Base-by-base conservation (phyloP, 2,888 invertebrate genomes). In the Phyto melanocephala region DNA sequence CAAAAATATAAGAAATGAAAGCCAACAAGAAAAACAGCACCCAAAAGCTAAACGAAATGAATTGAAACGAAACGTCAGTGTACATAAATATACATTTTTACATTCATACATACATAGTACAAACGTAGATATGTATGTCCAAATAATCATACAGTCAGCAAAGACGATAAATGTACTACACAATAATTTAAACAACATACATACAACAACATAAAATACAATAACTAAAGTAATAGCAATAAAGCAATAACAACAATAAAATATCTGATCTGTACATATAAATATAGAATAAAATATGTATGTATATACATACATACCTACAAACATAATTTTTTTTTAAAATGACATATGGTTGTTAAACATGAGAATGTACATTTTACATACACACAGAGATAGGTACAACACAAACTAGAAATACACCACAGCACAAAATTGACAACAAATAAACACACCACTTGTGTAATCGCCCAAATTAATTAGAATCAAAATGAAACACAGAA, bases 331-430 rank as follows among this genome's bases (percentile, higher is more conserved):
- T 56, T 42, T 74, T 45, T 54, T 20, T 5, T 35, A 35, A 71
- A 80, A 76, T 80, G 80, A 80, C 80, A 80, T 80, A 80, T 80
- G 80, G 75, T 11, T 71, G 52, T 65, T 76, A 67, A 76, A 71
- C 75, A 80, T 71, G 71, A 71, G 67, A 72, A 58, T 60, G 17
- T 52, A 62, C 60, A 17, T n/a, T 52, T 54, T 10, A 54, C 54
- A 24, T 54, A 42, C 68, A 15, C 7, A n/a, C 2, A 33, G 22
- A 50, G 24, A 28, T 28, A 50, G n/a, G 24, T 15, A 0, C 0
- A 22, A 56, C 40, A 28, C 22, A 20, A 74, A 62, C 62, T 72
- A 52, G 45, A 67, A 65, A 58, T 67, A 75, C 75, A 75, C 58
- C 65, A 75, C 56, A 35, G 52, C 56, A n/a, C 2, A 10, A 13